Base-by-base conservation (phyloP, 2,113 vertebrate genomes). In the human (Homo sapiens) region DNA sequence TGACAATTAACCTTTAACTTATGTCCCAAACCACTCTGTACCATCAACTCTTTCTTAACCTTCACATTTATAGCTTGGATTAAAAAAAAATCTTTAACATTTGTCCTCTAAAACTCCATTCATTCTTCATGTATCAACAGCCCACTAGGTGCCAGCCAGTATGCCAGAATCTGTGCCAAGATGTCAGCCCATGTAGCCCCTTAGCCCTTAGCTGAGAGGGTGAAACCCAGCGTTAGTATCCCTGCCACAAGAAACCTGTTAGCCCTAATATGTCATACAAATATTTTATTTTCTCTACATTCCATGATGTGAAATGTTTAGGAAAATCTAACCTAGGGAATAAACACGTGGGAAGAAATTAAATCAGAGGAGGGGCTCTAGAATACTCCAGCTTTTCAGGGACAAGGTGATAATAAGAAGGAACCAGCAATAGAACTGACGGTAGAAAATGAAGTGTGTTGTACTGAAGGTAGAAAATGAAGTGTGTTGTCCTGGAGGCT, bases 161-260 rank as follows among this genome's bases (percentile, higher is more conserved):
- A 64, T 32, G 27, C 61, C 12, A 64, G 61, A 32, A 64, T 32
- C 61, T 48, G 9, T 40, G 64, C 64, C n/a, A 45, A 72, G 27
- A 40, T 45, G 5, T 12, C 12, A 20, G 18, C 79, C 61, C 52
- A 8, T 55, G 52, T 55, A 20, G 52, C 27, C 22, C 35, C n/a
- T 64, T 25, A 6, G 22, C 6, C 35, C 52, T 30, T 0, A 0
- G 12, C 27, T 64, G 5, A 16, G 38, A 13, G 1, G 5, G 32
- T 6, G 16, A 25, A 12, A 22, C 40, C 12, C 8, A 14, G 0
- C 1, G 1, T 17, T 6, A 6, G 20, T 64, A 64, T 64, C 61
- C 11, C 12, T 64, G 40, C 50, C 52, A 35, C 9, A 48, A 6
- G 73, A 68, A 73, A 27, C 10, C 14, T 81, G 48, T 94, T 68